phyloP scores from a whole-genome alignment of 2,113 vertebrate genomes.

The Hydrochoerus hydrochaeris region DNA sequence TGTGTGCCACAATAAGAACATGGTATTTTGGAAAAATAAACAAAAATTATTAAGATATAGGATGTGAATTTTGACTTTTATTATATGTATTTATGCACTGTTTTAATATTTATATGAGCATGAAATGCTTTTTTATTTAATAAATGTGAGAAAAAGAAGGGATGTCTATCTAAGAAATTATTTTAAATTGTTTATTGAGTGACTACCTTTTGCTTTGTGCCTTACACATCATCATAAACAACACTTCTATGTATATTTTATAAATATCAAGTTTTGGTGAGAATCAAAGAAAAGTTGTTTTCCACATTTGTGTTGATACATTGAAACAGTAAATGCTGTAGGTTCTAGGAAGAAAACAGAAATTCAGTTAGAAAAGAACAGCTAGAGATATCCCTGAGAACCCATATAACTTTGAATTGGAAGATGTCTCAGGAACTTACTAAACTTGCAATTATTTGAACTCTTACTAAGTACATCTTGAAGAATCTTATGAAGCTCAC shows the following conservation, averaged over 20 bases:
- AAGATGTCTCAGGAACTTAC: neutral
- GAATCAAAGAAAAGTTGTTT: neutral
- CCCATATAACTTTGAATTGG: neutral
- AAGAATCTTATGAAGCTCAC: neutral
- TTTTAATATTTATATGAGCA: neutral
- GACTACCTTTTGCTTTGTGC: neutral
- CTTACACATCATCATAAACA: neutral
- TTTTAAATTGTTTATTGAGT: conserved; percentile 2
- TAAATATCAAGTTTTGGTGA: neutral
- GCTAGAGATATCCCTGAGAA: neutral
- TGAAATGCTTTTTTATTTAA: neutral
- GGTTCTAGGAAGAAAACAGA: neutral
- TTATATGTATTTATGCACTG: neutral
- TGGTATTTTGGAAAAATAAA: neutral
- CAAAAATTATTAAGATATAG: neutral
- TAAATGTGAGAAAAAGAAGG: neutral
- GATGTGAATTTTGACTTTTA: neutral
- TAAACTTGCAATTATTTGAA: neutral
- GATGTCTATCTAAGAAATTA: neutral
- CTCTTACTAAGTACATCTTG: neutral
- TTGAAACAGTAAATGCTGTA: neutral
- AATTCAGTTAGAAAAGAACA: neutral
- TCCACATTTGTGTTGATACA: neutral
- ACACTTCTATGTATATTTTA: neutral
- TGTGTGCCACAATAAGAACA: neutral